Evolutionary conservation across 2,888 invertebrate species (phyloP), one percentile per base, ranked within the genome.

Genomic region (Torymus texanus): DNA sequence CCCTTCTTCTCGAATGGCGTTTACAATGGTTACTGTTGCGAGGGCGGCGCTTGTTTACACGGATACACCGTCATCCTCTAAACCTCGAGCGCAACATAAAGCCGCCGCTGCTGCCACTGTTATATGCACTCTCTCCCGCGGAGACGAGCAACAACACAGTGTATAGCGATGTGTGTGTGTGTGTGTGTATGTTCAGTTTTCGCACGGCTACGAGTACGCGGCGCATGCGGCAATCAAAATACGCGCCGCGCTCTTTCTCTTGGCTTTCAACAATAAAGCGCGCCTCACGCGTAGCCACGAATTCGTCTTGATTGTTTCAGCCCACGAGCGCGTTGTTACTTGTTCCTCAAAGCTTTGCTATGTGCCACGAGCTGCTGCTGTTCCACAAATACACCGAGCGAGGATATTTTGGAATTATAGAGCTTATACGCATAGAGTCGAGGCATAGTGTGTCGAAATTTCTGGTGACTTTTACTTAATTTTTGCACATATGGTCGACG

Each of bases 11-110:
- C 71, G 73, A 83, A 82, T 79, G 75, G 81, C 82, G 80, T 79
- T 81, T 75, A 76, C 79, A 80, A 82, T 83, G 83, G 83, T 80
- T 80, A 83, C 81, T 80, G 81, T 83, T 79, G 82, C 78, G 83
- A 41, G 41, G 58, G 14, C 59, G 41, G 5, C 41, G 66, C 66
- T 75, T 75, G 66, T 75, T 75, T 75, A 66, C 75, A 74, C 65
- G n/a, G 21, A 29, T 53, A 11, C 59, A 11, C 59, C 11, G 13
- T 29, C 63, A 63, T 29, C 16, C 63, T 58, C 66, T 53, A 51
- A 53, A 41, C 16, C 72, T 14, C 53, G 56, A 78, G 75, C 56
- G 56, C 75, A 75, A 75, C 61, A 61, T 75, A 75, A 81, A 81
- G 74, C 78, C 14, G 56, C 24, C 62, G 63, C 63, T 78, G 79